These are phyloP conservation scores for Apostichopus californicus DNA, from an alignment of 35 echinoderm and acorn worm genomes.

Conservation along the genomic window DNA sequence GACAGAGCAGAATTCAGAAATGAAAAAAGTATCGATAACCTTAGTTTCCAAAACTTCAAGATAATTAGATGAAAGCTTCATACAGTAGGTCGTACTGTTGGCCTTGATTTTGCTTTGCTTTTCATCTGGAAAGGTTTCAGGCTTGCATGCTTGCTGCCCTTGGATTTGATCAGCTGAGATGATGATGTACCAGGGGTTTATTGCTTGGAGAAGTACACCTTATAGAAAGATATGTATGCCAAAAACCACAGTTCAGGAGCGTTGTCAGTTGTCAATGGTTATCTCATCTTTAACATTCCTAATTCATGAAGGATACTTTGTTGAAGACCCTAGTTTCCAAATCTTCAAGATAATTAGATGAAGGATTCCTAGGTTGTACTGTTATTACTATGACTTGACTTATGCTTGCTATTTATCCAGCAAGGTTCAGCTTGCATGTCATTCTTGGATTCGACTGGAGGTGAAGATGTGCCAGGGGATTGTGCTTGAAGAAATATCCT, in stretches of 20 bases:
- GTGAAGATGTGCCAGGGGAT: no score
- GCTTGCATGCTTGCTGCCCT: neutral
- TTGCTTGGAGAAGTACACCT: no score
- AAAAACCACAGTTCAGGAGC: no score
- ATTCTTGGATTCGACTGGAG: neutral
- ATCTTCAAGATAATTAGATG: slow-evolving; percentile 74
- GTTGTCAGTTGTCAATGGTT: no score
- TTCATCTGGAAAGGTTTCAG: neutral
- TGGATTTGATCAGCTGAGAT: neutral
- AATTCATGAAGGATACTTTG: neutral
- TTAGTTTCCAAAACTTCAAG: slow-evolving; percentile 65
- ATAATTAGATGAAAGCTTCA: slow-evolving; percentile 61
- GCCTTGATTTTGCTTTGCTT: neutral
- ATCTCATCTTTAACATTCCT: no score
- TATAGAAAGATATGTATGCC: no score
- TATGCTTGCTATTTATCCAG: neutral
- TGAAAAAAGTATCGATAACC: slow-evolving; percentile 69
- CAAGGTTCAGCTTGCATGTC: neutral
- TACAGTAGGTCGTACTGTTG: neutral
- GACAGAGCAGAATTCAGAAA: slow-evolving; percentile 80
- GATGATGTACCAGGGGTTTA: no score
- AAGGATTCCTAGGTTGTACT: neutral
- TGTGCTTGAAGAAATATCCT: no score
- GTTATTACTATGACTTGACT: neutral
- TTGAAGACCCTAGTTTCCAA: slow-evolving; percentile 57